Percentiles rank a stretch among this genome's conserved stretches.
phyloP scores from a whole-genome alignment of 2,797 vertebrate species.

The Monodelphis domestica region DNA sequence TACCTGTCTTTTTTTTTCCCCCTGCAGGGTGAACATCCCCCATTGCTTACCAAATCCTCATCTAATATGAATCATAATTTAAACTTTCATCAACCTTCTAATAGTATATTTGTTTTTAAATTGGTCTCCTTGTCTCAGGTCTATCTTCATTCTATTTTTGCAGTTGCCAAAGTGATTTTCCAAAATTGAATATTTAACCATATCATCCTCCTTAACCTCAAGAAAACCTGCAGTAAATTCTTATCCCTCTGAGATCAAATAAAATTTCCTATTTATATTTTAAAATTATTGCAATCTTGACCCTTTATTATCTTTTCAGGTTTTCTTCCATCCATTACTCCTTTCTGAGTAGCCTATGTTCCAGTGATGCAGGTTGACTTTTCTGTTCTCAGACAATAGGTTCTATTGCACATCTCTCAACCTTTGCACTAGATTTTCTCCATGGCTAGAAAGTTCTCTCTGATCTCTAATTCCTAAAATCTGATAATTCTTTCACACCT shows the following conservation, averaged over 20 bases:
- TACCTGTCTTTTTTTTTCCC: not conserved
- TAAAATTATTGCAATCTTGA: not conserved
- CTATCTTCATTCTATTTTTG: not conserved
- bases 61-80: not conserved
- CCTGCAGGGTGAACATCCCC: not conserved
- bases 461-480: not conserved
- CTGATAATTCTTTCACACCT: not conserved
- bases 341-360: not conserved
- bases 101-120: not conserved
- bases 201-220: not conserved
- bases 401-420: not conserved
- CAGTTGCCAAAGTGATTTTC: no score
- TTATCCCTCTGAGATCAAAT: not conserved
- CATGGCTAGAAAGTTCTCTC: not conserved
- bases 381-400: not conserved
- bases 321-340: not conserved
- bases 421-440: not conserved
- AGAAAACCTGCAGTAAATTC: not conserved
- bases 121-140: not conserved
- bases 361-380: not conserved
- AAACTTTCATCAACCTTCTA: not conserved
- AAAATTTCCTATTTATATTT: not conserved
- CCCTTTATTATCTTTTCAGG: not conserved
- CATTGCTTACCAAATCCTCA: not conserved
- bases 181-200: no score